Percentiles rank a stretch among this genome's conserved stretches.
phyloP scores from a whole-genome alignment of 1,140 invertebrate genomes.

The Drosophila suzukii region DNA sequence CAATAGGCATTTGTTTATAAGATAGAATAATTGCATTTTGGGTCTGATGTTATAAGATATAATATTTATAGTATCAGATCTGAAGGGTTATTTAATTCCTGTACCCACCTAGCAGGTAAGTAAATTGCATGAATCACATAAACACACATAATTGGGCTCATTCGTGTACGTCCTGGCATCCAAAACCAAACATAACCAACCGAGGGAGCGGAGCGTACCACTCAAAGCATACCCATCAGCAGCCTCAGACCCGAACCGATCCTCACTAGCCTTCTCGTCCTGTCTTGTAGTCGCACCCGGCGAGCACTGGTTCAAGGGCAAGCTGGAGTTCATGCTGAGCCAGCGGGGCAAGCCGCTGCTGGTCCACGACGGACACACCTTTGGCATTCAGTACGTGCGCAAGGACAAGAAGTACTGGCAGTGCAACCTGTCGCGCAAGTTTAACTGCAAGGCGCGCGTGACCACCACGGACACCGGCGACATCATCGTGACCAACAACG shows the following conservation, averaged over 20 bases:
- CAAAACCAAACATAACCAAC: constrained; percentile 41
- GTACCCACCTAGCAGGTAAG: constrained; percentile 53
- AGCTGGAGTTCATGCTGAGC: constrained; percentile 84
- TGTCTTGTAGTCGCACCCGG: constrained; percentile 83
- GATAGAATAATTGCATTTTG: constrained; percentile 6
- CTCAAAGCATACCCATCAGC: constrained; percentile 6
- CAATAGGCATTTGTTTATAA: not conserved
- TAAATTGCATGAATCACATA: constrained; percentile 63
- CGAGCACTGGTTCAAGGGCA: constrained; percentile 84
- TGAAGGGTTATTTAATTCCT: not conserved
- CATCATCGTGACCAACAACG: constrained; percentile 84
- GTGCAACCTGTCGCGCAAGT: constrained; percentile 84
- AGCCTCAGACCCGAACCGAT: constrained; percentile 33
- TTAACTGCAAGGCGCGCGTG: constrained; percentile 84
- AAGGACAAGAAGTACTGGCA: constrained; percentile 85
- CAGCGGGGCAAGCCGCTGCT: constrained; percentile 83
- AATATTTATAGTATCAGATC: not conserved
- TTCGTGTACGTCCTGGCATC: constrained; percentile 75
- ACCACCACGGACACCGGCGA: constrained; percentile 84
- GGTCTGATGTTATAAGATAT: not conserved
- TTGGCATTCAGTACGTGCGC: constrained; percentile 84
- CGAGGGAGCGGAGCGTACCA: not conserved
- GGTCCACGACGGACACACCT: constrained; percentile 84
- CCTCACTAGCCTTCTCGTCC: constrained; percentile 64
- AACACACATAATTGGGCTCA: constrained; percentile 61